Percentiles rank a stretch among this genome's conserved stretches.
Evolutionary conservation across 1,140 invertebrate species (phyloP).

Genomic region (Panagrolaimus sp.): DNA sequence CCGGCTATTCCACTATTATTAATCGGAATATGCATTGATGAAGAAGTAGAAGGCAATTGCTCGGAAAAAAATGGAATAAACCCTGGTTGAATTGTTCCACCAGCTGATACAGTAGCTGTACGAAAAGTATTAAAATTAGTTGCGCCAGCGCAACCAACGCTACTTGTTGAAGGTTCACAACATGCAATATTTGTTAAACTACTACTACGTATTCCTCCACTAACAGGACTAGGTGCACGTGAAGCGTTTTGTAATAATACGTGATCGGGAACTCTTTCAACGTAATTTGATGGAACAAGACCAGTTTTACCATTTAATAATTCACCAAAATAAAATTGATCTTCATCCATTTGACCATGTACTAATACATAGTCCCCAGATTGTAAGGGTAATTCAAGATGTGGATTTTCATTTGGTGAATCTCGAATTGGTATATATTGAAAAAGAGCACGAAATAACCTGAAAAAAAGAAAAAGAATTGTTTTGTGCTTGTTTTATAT

Average conservation of each 20-base stretch:
- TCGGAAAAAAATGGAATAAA: not conserved
- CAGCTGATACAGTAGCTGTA: not conserved
- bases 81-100: not conserved
- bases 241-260: constrained; percentile 32
- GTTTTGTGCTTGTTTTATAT: not conserved
- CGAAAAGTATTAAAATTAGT: not conserved
- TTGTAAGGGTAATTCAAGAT: constrained; percentile 83
- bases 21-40: not conserved
- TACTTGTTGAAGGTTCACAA: constrained; percentile 13
- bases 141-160: not conserved
- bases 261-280: constrained; percentile 68
- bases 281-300: constrained; percentile 91
- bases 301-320: constrained; percentile 84
- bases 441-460: constrained; percentile 49
- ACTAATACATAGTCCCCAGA: constrained; percentile 93
- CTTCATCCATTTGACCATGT: constrained; percentile 79
- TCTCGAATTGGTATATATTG: constrained; percentile 80
- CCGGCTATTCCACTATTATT: constrained; percentile 4
- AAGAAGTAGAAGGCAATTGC: constrained; percentile 11
- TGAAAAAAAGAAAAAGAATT: constrained; percentile 39
- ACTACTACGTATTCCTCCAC: not conserved
- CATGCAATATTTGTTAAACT: not conserved
- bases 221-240: constrained; percentile 31
- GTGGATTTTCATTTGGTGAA: constrained; percentile 81
- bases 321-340: constrained; percentile 91